Evolutionary conservation across 2,888 invertebrate species (phyloP), one percentile per base, ranked within the genome.

Genomic region (Falcaria lacertinaria): DNA sequence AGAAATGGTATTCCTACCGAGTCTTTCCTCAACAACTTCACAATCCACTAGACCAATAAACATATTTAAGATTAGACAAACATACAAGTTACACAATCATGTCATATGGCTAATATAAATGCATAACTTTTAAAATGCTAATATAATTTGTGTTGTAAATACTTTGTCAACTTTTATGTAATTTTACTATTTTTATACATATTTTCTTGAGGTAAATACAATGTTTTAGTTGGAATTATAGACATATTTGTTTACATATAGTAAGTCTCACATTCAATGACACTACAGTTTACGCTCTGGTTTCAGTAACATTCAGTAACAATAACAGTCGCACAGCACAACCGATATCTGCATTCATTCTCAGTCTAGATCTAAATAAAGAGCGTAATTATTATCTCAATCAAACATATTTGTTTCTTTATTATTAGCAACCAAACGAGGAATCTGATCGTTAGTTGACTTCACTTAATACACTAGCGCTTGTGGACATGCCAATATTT

Each of bases 11-110:
- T 60, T 60, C 64, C 65, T n/a, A 57, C 55, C 66, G 60, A 69
- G 70, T 77, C 82, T 78, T 77, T 77, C 75, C 79, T 83, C 78
- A 81, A 85, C 48, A 80, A 78, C 80, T 62, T 72, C 54, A 56
- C 52, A 61, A 60, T 60, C 52, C 53, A 57, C 51, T 45, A 56
- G 13, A 17, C 17, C 19, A 51, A 54, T 52, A 56, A 45, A 54
- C 58, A 61, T 51, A 48, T 37, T 37, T n/a, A n/a, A n/a, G 46
- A 41, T 52, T 45, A 56, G 54, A 53, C 64, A 72, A 71, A 65
- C 64, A 65, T 60, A 71, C 64, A 64, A 25, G 25, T 5, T 59
- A 55, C 53, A 56, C 47, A 60, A 44, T 57, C 19, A 60, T 57
- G 61, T 28, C 28, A 28, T 11, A 28, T 2, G 11, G 11, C 3